Conservation (phyloP, 2,888 invertebrate species). For the Tiliacea aurago region DNA sequence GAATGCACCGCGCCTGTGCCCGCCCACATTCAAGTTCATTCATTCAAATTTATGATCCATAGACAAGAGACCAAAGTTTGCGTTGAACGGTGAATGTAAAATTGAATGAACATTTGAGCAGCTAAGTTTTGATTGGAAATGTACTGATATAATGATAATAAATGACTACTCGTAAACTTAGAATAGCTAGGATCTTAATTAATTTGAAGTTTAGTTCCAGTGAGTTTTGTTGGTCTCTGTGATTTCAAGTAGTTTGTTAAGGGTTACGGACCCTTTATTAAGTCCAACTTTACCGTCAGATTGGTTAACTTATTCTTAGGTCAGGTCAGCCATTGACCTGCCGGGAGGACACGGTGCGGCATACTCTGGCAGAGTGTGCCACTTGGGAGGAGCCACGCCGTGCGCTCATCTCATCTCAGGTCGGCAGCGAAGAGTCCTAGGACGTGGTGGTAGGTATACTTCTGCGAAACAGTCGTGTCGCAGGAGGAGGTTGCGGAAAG, state of each 20-base stretch:
- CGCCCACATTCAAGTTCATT: constrained; percentile 56
- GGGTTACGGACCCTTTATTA: constrained; percentile 5
- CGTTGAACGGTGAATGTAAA: constrained; percentile 43
- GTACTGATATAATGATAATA: constrained; percentile 18
- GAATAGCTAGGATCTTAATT: constrained; percentile 40
- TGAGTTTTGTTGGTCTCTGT: constrained; percentile 25
- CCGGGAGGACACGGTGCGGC: too few species aligned
- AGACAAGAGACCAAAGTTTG: constrained; percentile 54
- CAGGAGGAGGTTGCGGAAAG: too few species aligned
- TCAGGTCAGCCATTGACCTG: background rate
- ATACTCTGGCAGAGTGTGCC: too few species aligned
- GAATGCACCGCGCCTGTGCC: constrained; percentile 54
- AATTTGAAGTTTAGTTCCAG: constrained; percentile 36
- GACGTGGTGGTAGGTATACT: too few species aligned
- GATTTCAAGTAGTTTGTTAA: constrained; percentile 10
- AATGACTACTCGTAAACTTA: background rate
- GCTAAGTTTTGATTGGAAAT: constrained; percentile 57
- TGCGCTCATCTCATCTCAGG: too few species aligned
- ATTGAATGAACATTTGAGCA: constrained; percentile 59
- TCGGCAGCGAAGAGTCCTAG: too few species aligned
- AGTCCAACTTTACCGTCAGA: background rate
- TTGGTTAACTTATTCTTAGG: background rate
- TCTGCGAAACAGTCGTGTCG: too few species aligned
- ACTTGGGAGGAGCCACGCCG: too few species aligned
- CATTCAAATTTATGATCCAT: constrained; percentile 49